These are phyloP conservation scores for Amiota communis DNA, from an alignment of 2,888 invertebrate genomes.

Conservation along the genomic window DNA sequence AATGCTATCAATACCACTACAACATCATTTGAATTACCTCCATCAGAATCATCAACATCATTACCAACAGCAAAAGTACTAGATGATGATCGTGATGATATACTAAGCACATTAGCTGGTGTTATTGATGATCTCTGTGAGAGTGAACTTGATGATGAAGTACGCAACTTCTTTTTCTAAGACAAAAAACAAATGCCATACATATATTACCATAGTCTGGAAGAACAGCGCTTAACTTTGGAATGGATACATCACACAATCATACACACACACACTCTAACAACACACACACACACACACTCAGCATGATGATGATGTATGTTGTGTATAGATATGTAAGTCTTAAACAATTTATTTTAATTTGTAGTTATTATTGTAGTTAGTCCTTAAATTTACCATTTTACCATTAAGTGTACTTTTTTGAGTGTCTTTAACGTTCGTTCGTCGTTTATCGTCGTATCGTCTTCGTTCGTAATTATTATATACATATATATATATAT, in stretches of 20 bases:
- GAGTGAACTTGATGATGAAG: conserved; percentile 62
- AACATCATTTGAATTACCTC: conserved; percentile 25
- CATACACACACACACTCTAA: conserved; percentile 20
- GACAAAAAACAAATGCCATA: conserved; percentile 35
- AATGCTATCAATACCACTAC: neutral
- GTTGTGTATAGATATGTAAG: neutral
- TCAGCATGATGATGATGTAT: neutral
- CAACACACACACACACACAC: neutral
- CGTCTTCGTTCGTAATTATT: conserved; percentile 47
- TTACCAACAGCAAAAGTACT: conserved; percentile 39
- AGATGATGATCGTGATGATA: conserved; percentile 50
- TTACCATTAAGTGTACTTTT: conserved; percentile 55
- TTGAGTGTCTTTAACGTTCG: conserved; percentile 43
- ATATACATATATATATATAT: conserved; percentile 34
- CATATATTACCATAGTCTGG: conserved; percentile 33
- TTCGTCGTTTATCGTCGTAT: conserved; percentile 15
- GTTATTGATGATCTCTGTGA: conserved; percentile 58
- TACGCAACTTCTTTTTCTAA: conserved; percentile 68
- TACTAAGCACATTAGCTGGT: conserved; percentile 54
- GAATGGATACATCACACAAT: conserved; percentile 11
- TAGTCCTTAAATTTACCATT: conserved; percentile 42
- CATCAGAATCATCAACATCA: conserved; percentile 38
- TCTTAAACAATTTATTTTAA: conserved; percentile 10
- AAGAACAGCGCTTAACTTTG: conserved; percentile 6
- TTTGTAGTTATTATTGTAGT: conserved; percentile 49